Evolutionary conservation across 2,888 invertebrate genomes (phyloP).

Genomic region (Coenonympha glycerion): DNA sequence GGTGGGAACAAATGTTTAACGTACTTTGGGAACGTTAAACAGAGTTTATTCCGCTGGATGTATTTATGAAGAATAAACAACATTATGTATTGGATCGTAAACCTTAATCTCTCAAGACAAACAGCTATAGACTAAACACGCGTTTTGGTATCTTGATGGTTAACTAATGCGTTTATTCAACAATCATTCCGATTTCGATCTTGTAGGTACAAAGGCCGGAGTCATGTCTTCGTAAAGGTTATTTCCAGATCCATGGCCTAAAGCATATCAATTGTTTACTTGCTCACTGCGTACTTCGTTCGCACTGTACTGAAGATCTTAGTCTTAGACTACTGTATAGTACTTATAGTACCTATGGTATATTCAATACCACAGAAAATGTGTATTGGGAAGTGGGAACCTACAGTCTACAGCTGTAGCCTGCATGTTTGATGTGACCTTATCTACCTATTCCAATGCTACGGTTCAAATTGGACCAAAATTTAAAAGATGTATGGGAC

Average conservation of each 20-base stretch:
- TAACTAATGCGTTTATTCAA: conserved; percentile 41
- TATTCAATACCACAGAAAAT: too few species aligned
- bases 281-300: too few species aligned
- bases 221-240: not conserved
- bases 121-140: conserved; percentile 58
- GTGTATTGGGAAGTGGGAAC: too few species aligned
- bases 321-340: too few species aligned
- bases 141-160: conserved; percentile 36
- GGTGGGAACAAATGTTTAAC: conserved; percentile 27
- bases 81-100: conserved; percentile 41
- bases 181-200: conserved; percentile 13
- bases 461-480: too few species aligned
- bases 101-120: conserved; percentile 48
- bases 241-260: not conserved
- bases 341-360: too few species aligned
- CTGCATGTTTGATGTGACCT: too few species aligned
- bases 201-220: not conserved
- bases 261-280: too few species aligned
- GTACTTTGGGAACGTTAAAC: conserved; percentile 21
- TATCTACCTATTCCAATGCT: too few species aligned
- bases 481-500: too few species aligned
- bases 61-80: conserved; percentile 51
- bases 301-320: too few species aligned
- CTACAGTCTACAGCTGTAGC: too few species aligned
- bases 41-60: conserved; percentile 30